Percentiles rank a stretch among this genome's conserved stretches.
These are phyloP conservation scores for Picus viridis DNA, from an alignment of 2,797 vertebrate species.

Conservation along the genomic window DNA sequence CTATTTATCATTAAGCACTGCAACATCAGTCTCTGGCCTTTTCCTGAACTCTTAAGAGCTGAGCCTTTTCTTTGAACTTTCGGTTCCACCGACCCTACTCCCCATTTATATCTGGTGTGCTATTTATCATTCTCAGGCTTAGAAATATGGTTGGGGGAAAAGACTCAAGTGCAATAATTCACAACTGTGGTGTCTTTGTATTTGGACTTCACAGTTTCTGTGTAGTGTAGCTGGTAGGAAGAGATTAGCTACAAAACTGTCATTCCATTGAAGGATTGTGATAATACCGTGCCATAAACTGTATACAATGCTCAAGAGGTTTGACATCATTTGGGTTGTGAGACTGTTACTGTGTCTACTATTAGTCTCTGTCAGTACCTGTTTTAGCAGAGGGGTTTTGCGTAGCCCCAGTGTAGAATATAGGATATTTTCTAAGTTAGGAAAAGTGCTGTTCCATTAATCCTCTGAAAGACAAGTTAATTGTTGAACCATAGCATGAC, in stretches of 20 bases:
- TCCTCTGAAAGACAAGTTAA: not conserved
- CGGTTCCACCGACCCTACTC: slow-evolving; percentile 74
- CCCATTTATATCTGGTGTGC: slow-evolving; percentile 72
- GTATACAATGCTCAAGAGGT: slow-evolving; percentile 72
- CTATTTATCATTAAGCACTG: slow-evolving; percentile 61
- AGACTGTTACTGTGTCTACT: slow-evolving; percentile 66
- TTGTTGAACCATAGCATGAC: not conserved
- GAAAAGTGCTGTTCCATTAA: slow-evolving; percentile 26
- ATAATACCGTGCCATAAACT: slow-evolving; percentile 53
- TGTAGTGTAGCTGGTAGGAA: slow-evolving; percentile 75
- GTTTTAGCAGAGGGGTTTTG: slow-evolving; percentile 55
- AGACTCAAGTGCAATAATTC: slow-evolving; percentile 74
- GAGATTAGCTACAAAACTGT: slow-evolving; percentile 76
- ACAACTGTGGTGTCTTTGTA: slow-evolving; percentile 66
- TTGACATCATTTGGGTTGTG: slow-evolving; percentile 57
- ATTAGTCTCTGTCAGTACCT: slow-evolving; percentile 67
- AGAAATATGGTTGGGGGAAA: slow-evolving; percentile 68
- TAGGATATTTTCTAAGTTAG: slow-evolving; percentile 7
- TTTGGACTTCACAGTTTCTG: slow-evolving; percentile 72
- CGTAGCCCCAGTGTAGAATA: slow-evolving; percentile 38
- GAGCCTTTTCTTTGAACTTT: slow-evolving; percentile 79
- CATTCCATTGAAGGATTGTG: slow-evolving; percentile 76
- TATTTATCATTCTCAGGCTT: slow-evolving; percentile 75
- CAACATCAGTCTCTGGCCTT: slow-evolving; percentile 70
- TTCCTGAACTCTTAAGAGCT: slow-evolving; percentile 78